These are phyloP conservation scores for Etheostoma spectabile DNA, from an alignment of 2,113 vertebrate species.

Conservation along the genomic window DNA sequence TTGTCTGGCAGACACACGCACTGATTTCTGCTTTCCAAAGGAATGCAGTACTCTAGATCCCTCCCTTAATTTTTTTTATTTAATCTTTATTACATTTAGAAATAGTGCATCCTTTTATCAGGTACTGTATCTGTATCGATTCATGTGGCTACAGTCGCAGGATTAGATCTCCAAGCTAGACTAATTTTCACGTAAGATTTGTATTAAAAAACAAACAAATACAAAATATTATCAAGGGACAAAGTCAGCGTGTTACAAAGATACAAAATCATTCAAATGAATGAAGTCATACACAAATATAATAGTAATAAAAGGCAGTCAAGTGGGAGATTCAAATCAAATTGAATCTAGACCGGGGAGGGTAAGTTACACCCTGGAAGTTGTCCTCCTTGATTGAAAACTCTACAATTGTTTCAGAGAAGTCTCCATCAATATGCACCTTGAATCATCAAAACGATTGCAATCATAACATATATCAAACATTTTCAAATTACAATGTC, in stretches of 20 bases:
- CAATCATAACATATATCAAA: neutral
- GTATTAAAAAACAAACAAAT: neutral
- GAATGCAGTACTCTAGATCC: neutral
- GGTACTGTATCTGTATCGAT: neutral
- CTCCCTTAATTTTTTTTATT: neutral
- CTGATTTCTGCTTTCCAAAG: too few relatives aligned
- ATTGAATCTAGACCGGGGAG: neutral
- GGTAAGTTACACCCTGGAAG: neutral
- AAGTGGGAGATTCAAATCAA: neutral
- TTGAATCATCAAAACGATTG: neutral
- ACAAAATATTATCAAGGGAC: neutral
- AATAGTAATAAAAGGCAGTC: neutral
- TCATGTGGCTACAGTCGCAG: neutral
- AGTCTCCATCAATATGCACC: neutral
- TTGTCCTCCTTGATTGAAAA: neutral
- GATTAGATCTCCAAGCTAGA: neutral
- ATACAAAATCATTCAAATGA: neutral
- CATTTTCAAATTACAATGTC: neutral
- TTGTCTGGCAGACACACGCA: neutral
- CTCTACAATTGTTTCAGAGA: neutral
- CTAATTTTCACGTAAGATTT: neutral
- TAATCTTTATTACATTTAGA: neutral
- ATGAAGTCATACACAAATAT: neutral
- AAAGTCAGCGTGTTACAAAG: neutral
- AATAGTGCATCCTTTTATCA: too few relatives aligned